phyloP scores from a whole-genome alignment of 2,797 vertebrate species.

The Pipistrellus kuhlii region DNA sequence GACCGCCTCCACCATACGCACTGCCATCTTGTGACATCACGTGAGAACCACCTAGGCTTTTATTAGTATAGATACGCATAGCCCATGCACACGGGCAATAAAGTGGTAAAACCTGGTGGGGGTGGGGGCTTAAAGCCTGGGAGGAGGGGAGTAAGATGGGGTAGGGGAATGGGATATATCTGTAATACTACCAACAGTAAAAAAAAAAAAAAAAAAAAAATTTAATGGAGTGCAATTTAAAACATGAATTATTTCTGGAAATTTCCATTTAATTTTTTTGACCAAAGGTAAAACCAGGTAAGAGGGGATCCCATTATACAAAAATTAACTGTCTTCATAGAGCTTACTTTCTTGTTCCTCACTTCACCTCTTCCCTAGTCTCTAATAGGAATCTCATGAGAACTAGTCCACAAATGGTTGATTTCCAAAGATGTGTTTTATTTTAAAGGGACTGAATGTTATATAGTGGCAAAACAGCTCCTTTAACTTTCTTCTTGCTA shows the following conservation, averaged over 20 bases:
- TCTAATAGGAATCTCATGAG: not conserved
- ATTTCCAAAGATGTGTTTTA: not conserved
- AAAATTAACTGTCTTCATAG: not conserved
- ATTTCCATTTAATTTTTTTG: not conserved
- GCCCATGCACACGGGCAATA: no score
- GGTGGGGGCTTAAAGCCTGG: no score
- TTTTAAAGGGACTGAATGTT: slow-evolving; percentile 39
- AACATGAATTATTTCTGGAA: not conserved
- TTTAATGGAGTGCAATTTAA: not conserved
- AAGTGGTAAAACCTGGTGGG: no score
- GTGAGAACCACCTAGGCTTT: no score
- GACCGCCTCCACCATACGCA: no score
- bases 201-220: no score
- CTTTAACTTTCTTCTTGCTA: slow-evolving; percentile 31
- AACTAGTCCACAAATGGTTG: slow-evolving; percentile 13
- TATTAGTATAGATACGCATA: no score
- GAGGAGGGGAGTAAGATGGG: no score
- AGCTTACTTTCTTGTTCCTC: not conserved
- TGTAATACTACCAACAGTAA: no score
- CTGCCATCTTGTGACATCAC: no score
- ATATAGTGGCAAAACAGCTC: not conserved
- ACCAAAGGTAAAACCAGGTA: not conserved
- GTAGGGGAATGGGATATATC: no score
- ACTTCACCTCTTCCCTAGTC: not conserved
- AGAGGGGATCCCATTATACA: not conserved